A percentile compares a stretch with the other conserved stretches of the same genome.
These are phyloP conservation scores for Pheosia tremula DNA, from an alignment of 2,888 invertebrate genomes.

Conservation along the genomic window DNA sequence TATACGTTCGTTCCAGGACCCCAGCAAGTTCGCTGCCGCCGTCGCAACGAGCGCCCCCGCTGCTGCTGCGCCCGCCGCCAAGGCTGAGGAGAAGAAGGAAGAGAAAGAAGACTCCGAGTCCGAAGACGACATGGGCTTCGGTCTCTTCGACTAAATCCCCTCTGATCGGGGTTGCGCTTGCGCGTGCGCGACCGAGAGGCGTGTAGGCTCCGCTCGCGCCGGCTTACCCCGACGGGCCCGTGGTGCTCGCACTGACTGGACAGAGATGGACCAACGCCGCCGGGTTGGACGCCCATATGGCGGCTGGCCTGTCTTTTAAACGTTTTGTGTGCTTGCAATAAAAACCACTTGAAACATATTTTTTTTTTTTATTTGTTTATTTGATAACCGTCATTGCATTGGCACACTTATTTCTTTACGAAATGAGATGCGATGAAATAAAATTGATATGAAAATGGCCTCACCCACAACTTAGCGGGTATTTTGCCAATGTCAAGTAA, in stretches of 20 bases:
- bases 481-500: too few species aligned
- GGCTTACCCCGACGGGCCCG: conserved; percentile 14
- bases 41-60: conserved; percentile 87
- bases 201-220: conserved; percentile 33
- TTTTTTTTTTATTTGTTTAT: conserved; percentile 17
- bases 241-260: conserved; percentile 43
- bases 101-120: conserved; percentile 92
- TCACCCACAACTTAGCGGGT: too few species aligned
- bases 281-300: conserved; percentile 78
- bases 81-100: conserved; percentile 89
- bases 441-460: too few species aligned
- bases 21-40: conserved; percentile 93
- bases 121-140: conserved; percentile 99
- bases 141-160: conserved; percentile 91
- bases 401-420: background rate
- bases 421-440: too few species aligned
- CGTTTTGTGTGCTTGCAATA: conserved; percentile 61
- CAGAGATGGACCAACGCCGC: conserved; percentile 60
- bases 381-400: background rate
- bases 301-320: conserved; percentile 55
- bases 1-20: conserved; percentile 86
- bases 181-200: conserved; percentile 36
- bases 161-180: conserved; percentile 15
- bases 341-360: conserved; percentile 49
- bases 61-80: conserved; percentile 86